Base-by-base conservation (phyloP, 2,113 vertebrate genomes). In the Zapus hudsonius region DNA sequence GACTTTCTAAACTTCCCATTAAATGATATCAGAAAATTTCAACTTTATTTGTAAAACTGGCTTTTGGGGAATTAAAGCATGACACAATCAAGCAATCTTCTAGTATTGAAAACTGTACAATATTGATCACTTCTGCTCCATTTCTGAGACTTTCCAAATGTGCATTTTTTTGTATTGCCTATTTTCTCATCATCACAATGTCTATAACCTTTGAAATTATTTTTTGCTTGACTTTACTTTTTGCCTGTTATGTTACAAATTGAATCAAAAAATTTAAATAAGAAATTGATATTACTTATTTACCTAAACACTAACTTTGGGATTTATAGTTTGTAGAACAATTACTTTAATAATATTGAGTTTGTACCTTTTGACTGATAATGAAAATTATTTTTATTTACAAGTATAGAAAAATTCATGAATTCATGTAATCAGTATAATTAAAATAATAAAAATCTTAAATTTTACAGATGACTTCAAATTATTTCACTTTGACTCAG, bases 321-420 rank as follows among this genome's bases (percentile, higher is more conserved):
- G 3, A 89, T 78, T 91, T 86, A 81, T 1, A 86, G 11, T 83
- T 91, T 78, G 69, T 0, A 87, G 69, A 79, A 86, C 29, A 87
- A 40, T 73, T 80, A 27, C 47, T 40, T 20, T 55, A 66, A 38
- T 27, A 74, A 75, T 20, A 66, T 55, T 81, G 91, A 47, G 57
- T 44, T 91, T 92, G 1, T 5, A 59, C 74, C 17, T 79, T 31
- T 42, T 78, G 59, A 69, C 12, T 5, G 61, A 87, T 20, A 47
- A 72, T 52, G 3, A 8, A n/a, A 29, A 57, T 3, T 25, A 5
- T 89, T 78, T 78, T 12, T 38, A 57, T 63, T 78, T 91, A 78
- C 29, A 69, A 5, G 2, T 67, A 4, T 74, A 2, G 8, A 87
- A 87, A 74, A n/a, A n/a, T n/a, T n/a, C n/a, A n/a, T n/a, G n/a